Conservation (phyloP, 1,140 invertebrate genomes). For the Bradysia coprophila region DNA sequence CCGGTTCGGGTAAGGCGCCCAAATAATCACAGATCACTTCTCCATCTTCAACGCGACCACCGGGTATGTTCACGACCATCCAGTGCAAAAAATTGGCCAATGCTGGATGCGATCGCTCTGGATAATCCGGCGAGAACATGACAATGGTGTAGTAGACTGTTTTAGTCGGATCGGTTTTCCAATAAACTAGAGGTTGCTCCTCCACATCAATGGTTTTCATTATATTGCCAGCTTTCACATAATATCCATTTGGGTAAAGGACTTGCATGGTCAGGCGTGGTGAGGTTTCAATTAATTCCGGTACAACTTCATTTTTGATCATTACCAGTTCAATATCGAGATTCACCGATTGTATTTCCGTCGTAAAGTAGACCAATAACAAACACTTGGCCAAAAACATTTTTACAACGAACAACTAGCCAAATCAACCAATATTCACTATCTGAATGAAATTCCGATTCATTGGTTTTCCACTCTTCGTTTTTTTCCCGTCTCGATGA, state of each 20-base stretch:
- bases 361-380: no score
- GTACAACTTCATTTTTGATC: not conserved
- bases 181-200: conserved; percentile 41
- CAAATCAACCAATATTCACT: no score
- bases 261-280: conserved; percentile 21
- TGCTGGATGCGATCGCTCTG: conserved; percentile 54
- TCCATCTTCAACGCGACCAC: conserved; percentile 48
- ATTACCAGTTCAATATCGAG: not conserved
- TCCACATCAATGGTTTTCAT: conserved; percentile 58
- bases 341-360: not conserved
- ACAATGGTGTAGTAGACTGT: conserved; percentile 53
- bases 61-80: conserved; percentile 83
- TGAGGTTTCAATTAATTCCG: not conserved
- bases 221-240: conserved; percentile 50
- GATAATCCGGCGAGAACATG: conserved; percentile 64
- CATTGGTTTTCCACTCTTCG: no score
- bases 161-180: conserved; percentile 33
- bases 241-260: conserved; percentile 33
- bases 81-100: conserved; percentile 82
- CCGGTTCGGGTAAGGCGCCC: conserved; percentile 67
- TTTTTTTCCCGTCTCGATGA: no score
- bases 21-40: conserved; percentile 63
- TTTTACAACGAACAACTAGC: no score
- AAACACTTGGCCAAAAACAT: no score
- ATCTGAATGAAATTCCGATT: no score